phyloP scores from a whole-genome alignment of 2,113 vertebrate species.

The Apodemus sylvaticus region DNA sequence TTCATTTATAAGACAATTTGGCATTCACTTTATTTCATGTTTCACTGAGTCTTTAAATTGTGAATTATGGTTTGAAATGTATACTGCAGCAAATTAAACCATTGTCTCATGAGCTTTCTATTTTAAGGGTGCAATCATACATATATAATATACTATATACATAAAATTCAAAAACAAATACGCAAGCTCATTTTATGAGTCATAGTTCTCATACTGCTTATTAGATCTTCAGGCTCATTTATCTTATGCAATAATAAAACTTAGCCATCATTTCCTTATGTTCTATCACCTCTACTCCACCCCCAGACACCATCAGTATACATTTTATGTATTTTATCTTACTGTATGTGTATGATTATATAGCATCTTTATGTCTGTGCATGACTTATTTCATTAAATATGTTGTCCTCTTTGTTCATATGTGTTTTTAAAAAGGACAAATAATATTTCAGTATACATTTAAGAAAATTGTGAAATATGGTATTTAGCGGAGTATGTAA shows the following conservation, averaged over 20 bases:
- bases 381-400: background rate
- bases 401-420: background rate
- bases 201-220: background rate
- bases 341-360: no score
- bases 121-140: background rate
- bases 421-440: background rate
- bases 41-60: background rate
- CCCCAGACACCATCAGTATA: background rate
- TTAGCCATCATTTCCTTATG: background rate
- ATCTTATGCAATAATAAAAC: background rate
- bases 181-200: background rate
- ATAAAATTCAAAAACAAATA: background rate
- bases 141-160: background rate
- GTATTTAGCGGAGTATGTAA: background rate
- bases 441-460: background rate
- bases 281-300: background rate
- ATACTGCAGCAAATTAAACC: background rate
- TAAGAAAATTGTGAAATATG: background rate
- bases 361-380: background rate
- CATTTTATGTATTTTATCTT: background rate
- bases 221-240: background rate
- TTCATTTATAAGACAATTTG: no score
- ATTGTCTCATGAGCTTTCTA: background rate
- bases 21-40: no score
- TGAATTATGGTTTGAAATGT: background rate